A percentile compares a stretch with the other conserved stretches of the same genome.
phyloP scores from a whole-genome alignment of 1,140 invertebrate genomes.

The Homalodisca vitripennis region DNA sequence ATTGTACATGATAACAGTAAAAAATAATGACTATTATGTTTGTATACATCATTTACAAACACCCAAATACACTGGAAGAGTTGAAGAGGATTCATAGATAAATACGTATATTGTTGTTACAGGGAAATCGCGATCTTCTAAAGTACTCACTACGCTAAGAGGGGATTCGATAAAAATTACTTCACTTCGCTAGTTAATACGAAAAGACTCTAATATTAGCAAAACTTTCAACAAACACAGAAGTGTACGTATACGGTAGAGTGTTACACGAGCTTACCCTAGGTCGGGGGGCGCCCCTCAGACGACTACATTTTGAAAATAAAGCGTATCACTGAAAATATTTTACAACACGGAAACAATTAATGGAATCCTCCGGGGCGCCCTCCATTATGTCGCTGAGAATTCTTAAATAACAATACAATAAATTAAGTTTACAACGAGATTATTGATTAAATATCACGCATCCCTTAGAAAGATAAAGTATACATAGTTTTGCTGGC shows the following conservation, averaged over 20 bases:
- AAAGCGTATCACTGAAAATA: constrained; percentile 22
- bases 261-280: constrained; percentile 7
- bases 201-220: constrained; percentile 29
- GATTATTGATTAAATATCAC: constrained; percentile 33
- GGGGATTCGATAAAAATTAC: constrained; percentile 28
- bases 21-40: constrained; percentile 39
- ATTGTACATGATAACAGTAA: constrained; percentile 39
- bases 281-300: not conserved
- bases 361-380: not conserved
- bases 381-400: constrained; percentile 16
- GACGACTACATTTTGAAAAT: constrained; percentile 21
- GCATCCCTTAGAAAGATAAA: constrained; percentile 26
- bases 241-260: constrained; percentile 41
- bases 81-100: constrained; percentile 36
- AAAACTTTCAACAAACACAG: constrained; percentile 37
- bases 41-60: constrained; percentile 33
- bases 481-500: constrained; percentile 10
- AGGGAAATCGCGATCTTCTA: constrained; percentile 35
- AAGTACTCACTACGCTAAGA: constrained; percentile 28
- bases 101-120: constrained; percentile 36
- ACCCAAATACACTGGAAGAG: constrained; percentile 38
- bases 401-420: constrained; percentile 29
- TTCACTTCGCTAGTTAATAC: constrained; percentile 20
- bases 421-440: constrained; percentile 29
- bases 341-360: constrained; percentile 17